Base-by-base conservation (phyloP, 2,113 vertebrate species). In the Dasypus novemcinctus region DNA sequence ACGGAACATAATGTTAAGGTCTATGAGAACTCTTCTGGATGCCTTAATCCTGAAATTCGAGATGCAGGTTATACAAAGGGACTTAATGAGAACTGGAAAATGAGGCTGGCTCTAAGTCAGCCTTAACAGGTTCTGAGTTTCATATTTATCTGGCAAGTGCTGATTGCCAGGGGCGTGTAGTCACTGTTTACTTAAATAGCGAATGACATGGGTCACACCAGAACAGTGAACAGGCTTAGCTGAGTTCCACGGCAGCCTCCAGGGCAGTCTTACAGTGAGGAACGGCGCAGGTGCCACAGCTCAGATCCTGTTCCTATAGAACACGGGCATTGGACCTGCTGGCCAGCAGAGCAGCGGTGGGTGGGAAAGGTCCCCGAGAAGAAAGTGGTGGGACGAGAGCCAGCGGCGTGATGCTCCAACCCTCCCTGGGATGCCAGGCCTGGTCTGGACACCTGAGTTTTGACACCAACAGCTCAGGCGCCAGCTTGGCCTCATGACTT, bases 41-140 rank as follows among this genome's bases (percentile, higher is more conserved):
- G 33, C 86, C 21, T 96, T 97, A 97, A 98, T 96, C 96, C 95
- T 97, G 98, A 98, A 98, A 98, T 89, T 61, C 83, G 98, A 98
- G 97, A 97, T 83, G 64, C 71, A 43, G 64, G 85, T 98, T 98
- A 97, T 52, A 25, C 52, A 97, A 98, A 97, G 86, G 93, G 94
- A 95, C 88, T 97, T 97, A 71, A 63, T 75, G 78, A 97, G 96
- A 97, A 95, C 15, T 81, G 52, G 95, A 90, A 92, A 87, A 66
- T 5, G 61, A 87, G 25, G 14, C 72, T 57, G 52, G 90, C 61
- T 85, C 61, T 12, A 43, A 69, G n/a, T 43, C 66, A 80, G 4
- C 57, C 80, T 27, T 46, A 74, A 52, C n/a, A 64, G 71, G 82
- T 81, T 95, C 83, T 83, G 74, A 76, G 74, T 88, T 59, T 90